Base-by-base conservation (phyloP, 2,797 vertebrate genomes). In the Anguilla marmorata region DNA sequence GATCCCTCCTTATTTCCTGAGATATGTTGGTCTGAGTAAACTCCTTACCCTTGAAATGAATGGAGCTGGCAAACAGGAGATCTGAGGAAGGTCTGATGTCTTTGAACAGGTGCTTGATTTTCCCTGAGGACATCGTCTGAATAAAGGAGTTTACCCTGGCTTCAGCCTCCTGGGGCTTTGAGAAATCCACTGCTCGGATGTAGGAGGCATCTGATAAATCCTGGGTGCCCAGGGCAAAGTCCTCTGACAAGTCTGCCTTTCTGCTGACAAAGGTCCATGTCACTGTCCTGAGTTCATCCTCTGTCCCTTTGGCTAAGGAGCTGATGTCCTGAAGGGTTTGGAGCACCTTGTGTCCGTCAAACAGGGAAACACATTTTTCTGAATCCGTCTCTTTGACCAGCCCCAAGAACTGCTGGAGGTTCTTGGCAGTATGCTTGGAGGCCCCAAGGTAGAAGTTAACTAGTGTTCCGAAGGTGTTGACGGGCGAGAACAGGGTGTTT, bases 281-380 rank as follows among this genome's bases (percentile, higher is more conserved):
- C 0, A 93, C 93, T 0, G 96, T 98, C 41, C 93, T 94, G 84
- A 96, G 90, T 91, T 94, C 94, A 41, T 95, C 90, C 16, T 89
- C 89, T 0, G 93, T 91, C 19, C 89, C 90, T 0, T 95, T 94
- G 76, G 95, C 90, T 0, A 96, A 91, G 52, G 93, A 95, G 88
- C 96, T 97, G 0, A 98, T 95, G 11, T 37, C 91, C 91, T 95
- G 96, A 69, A 99, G 95, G 11, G 95, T 96, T 33, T 95, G 95
- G 9, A 99, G 94, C 66, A 99, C 96, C 90, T 95, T 97, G 90
- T 94, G 95, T n/a, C 97, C 97, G 0, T 98, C 97, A 82, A 98
- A 93, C 1, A 93, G 92, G 58, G 96, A 97, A n/a, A 95, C 96
- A 54, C 98, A 99, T 88, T 95, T 93, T 16, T 89, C 85, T 33